Conservation (phyloP, 2,888 invertebrate species). For the Philereme vetulata region DNA sequence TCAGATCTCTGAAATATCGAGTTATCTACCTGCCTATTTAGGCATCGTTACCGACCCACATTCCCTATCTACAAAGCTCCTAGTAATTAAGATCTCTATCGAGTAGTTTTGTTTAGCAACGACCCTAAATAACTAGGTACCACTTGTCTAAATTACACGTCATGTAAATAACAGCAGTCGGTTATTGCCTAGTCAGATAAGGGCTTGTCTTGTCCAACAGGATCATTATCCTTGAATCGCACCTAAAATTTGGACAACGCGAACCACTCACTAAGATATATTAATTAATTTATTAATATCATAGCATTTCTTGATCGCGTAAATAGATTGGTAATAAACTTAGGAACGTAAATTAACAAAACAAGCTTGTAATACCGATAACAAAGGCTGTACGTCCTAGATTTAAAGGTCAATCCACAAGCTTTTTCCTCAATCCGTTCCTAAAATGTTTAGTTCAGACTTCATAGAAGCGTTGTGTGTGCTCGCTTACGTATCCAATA, state of each 20-base stretch:
- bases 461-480: slow-evolving; percentile 27
- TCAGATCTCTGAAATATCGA: slow-evolving; percentile 21
- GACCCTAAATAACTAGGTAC: slow-evolving; percentile 35
- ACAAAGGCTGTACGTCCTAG: slow-evolving; percentile 21
- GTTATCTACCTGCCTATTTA: slow-evolving; percentile 32
- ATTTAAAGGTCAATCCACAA: slow-evolving; percentile 20
- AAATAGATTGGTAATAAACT: not conserved
- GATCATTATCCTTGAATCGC: slow-evolving; percentile 31
- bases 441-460: slow-evolving; percentile 27
- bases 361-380: not conserved
- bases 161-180: slow-evolving; percentile 19
- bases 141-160: slow-evolving; percentile 34
- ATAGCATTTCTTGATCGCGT: not conserved
- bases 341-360: not conserved
- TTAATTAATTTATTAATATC: not conserved
- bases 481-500: slow-evolving; percentile 16
- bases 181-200: slow-evolving; percentile 9
- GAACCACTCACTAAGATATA: slow-evolving; percentile 3
- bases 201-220: slow-evolving; percentile 14
- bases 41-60: slow-evolving; percentile 45
- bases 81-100: slow-evolving; percentile 52
- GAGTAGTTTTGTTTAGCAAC: slow-evolving; percentile 45
- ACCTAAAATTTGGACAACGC: slow-evolving; percentile 6
- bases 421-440: slow-evolving; percentile 33
- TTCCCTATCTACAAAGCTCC: slow-evolving; percentile 41